Conservation (phyloP, 2,113 vertebrate genomes). For the Lucifuga dentata region DNA sequence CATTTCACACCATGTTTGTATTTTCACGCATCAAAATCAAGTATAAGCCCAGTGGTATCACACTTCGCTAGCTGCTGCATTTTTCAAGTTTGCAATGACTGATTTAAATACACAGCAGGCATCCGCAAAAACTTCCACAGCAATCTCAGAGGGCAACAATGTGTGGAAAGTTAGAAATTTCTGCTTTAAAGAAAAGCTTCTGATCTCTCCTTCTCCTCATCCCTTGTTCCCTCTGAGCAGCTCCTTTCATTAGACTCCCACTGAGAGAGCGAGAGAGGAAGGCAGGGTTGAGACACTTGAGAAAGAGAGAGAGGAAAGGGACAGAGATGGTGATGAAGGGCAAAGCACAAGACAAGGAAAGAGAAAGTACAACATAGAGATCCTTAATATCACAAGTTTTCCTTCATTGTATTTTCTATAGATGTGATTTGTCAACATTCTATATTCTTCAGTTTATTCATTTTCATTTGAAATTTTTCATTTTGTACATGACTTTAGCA, state of each 20-base stretch:
- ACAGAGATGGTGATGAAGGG: neutral
- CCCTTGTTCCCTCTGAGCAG: constrained; percentile 6
- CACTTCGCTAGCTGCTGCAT: constrained; percentile 35
- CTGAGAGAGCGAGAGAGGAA: constrained; percentile 17
- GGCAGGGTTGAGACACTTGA: neutral
- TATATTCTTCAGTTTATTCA: too few relatives aligned
- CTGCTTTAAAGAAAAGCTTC: constrained; percentile 17
- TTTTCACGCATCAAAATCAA: constrained; percentile 61
- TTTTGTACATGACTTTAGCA: too few relatives aligned
- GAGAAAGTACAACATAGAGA: neutral
- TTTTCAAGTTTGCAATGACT: constrained; percentile 43
- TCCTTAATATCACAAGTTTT: neutral
- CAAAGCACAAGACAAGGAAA: neutral
- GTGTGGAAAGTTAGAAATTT: constrained; percentile 23
- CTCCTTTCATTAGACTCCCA: constrained; percentile 57
- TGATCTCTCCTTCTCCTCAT: constrained; percentile 26
- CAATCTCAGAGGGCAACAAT: constrained; percentile 23
- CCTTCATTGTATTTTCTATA: too few relatives aligned
- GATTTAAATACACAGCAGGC: constrained; percentile 58
- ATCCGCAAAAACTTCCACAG: constrained; percentile 47
- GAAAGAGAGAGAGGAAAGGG: neutral
- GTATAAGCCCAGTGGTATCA: constrained; percentile 57
- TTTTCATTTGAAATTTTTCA: too few relatives aligned
- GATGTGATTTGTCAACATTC: too few relatives aligned
- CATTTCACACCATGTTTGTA: constrained; percentile 65